A percentile compares a stretch with the other conserved stretches of the same genome.
Evolutionary conservation across 2,888 invertebrate species (phyloP).

Genomic region (Adela reaumurella): DNA sequence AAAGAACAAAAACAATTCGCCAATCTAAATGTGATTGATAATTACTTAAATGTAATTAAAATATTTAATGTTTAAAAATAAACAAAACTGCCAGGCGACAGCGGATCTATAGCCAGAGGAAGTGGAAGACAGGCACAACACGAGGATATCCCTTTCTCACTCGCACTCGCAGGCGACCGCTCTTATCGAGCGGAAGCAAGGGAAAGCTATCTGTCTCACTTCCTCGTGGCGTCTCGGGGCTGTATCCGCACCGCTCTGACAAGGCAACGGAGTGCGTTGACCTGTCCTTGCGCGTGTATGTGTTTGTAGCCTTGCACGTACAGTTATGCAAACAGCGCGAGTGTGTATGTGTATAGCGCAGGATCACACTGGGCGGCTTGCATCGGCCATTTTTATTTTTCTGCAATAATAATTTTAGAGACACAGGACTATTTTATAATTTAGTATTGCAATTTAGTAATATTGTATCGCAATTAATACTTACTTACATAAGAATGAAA

Average conservation of each 20-base stretch:
- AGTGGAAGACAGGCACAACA: slow-evolving; percentile 55
- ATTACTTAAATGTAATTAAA: too few relatives aligned
- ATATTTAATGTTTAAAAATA: too few relatives aligned
- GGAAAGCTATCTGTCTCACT: slow-evolving; percentile 21
- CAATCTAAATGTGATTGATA: too few relatives aligned
- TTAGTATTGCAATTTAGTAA: too few relatives aligned
- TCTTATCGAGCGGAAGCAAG: slow-evolving; percentile 25
- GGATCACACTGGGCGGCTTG: too few relatives aligned
- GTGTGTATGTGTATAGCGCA: slow-evolving; percentile 29
- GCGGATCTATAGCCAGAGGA: slow-evolving; percentile 26
- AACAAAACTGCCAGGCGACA: background rate
- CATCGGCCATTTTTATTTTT: too few relatives aligned
- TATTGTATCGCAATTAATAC: too few relatives aligned
- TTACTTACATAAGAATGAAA: too few relatives aligned
- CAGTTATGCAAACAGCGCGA: slow-evolving; percentile 32
- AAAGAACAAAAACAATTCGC: too few relatives aligned
- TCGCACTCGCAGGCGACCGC: slow-evolving; percentile 30
- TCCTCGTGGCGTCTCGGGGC: slow-evolving; percentile 18
- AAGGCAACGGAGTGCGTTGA: slow-evolving; percentile 55
- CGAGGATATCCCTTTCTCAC: slow-evolving; percentile 31
- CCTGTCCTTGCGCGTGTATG: slow-evolving; percentile 50
- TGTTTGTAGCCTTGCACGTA: slow-evolving; percentile 55
- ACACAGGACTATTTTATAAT: too few relatives aligned
- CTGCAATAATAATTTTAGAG: too few relatives aligned
- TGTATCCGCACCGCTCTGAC: slow-evolving; percentile 34